Conservation (phyloP, 2,113 vertebrate genomes). For the Vulpes vulpes region DNA sequence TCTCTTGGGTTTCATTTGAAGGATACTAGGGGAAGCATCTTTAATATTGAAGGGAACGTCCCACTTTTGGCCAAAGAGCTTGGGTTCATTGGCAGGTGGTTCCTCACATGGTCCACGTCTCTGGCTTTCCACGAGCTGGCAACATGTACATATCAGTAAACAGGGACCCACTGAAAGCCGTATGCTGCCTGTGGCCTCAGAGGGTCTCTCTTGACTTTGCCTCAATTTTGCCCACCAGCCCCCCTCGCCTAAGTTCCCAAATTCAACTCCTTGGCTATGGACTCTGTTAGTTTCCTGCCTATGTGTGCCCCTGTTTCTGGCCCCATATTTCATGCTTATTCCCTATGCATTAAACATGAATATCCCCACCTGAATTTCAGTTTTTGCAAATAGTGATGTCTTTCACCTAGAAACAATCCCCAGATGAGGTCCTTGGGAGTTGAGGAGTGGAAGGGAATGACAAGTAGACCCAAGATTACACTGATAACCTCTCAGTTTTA, state of each 20-base stretch:
- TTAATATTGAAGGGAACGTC: background rate
- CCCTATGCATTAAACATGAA: background rate
- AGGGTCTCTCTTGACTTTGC: background rate
- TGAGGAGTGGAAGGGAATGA: accelerated
- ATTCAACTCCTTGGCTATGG: background rate
- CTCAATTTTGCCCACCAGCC: background rate
- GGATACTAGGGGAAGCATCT: background rate
- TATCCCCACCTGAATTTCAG: background rate
- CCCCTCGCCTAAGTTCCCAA: background rate
- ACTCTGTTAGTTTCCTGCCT: background rate
- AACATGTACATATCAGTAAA: background rate
- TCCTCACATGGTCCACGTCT: accelerated
- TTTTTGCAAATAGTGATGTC: background rate
- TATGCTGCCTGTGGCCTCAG: background rate
- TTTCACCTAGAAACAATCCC: background rate
- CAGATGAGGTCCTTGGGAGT: accelerated
- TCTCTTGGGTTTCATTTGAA: background rate
- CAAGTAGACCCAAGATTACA: background rate
- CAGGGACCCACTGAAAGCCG: background rate
- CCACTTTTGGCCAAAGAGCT: accelerated
- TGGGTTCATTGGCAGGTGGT: accelerated
- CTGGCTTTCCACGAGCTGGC: background rate
- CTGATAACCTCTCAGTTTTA: background rate
- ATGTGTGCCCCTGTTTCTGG: background rate
- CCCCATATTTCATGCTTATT: background rate